Base-by-base conservation (phyloP, 2,888 invertebrate genomes). In the Spodoptera littoralis region DNA sequence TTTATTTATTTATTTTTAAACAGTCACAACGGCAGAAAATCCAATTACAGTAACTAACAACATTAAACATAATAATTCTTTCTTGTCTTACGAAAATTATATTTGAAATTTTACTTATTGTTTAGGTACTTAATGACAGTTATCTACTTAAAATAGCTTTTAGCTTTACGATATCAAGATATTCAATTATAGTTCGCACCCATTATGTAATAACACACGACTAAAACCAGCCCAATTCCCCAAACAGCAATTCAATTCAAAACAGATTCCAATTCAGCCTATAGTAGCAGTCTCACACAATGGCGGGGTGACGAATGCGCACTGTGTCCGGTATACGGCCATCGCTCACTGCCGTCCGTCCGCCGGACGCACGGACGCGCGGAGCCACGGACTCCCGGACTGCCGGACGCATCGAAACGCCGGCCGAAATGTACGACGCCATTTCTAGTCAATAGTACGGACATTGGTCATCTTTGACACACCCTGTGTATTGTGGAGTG, bases 241-340 rank as follows among this genome's bases (percentile, higher is more conserved):
- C 45, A 11, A 46, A 9, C 42, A 13, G 12, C 13, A 51, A 42
- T 9, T 36, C 30, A 59, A 61, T 55, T 13, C 47, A 59, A 59
- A 61, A 65, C 76, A 65, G 57, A 55, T 56, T 66, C 59, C 57
- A 64, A 59, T 70, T 64, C 43, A 65, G 51, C 44, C 58, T 55
- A 64, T 76, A 65, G 80, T 80, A 80, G 64, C 51, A 58, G 50
- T 11, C 41, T 48, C 50, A 6, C 60, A 77, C 80, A 80, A 80
- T 77, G 55, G 75, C 71, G 60, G 48, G 61, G 81, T 87, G 88
- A 88, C 87, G 87, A 87, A 88, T 87, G 86, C 83, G 80, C 81
- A 71, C 76, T 71, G 83, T 83, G 85, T 88, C 79, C 79, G 81
- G 81, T 67, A 71, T 69, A 65, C 68, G 79, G 72, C 83, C 85